phyloP scores from a whole-genome alignment of 2,113 vertebrate species.

The Cathartes aura region DNA sequence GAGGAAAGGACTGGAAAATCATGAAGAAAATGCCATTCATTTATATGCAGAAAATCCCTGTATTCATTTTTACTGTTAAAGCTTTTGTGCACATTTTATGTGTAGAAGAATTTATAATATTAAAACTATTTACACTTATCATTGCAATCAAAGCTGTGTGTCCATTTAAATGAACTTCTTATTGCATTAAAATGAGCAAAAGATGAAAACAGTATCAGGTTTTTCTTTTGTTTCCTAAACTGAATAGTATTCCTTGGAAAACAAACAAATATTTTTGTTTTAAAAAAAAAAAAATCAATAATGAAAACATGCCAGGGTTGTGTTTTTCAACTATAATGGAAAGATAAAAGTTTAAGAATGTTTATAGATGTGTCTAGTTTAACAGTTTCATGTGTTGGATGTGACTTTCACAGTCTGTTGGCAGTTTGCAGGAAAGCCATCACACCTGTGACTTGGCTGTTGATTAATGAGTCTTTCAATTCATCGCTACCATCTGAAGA shows the following conservation, averaged over 20 bases:
- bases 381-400: slow-evolving; percentile 88
- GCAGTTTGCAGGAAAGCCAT: slow-evolving; percentile 91
- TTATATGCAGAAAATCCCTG: neutral
- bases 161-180: neutral
- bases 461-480: slow-evolving; percentile 99
- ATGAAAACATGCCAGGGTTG: neutral
- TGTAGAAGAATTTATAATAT: neutral
- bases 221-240: neutral
- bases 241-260: neutral
- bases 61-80: neutral
- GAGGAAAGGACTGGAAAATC: neutral
- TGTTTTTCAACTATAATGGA: neutral
- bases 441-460: slow-evolving; percentile 94
- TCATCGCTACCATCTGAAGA: slow-evolving; percentile 88
- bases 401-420: slow-evolving; percentile 99
- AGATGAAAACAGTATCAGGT: neutral
- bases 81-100: neutral
- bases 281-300: neutral
- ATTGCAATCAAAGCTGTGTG: neutral
- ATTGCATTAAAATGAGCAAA: neutral
- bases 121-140: neutral
- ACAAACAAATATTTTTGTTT: neutral
- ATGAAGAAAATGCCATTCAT: neutral
- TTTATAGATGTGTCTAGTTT: slow-evolving; percentile 79
- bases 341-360: slow-evolving; percentile 67